Percentiles rank a stretch among this genome's conserved stretches.
Conservation (phyloP, 2,888 invertebrate species). For the Rapana venosa region DNA sequence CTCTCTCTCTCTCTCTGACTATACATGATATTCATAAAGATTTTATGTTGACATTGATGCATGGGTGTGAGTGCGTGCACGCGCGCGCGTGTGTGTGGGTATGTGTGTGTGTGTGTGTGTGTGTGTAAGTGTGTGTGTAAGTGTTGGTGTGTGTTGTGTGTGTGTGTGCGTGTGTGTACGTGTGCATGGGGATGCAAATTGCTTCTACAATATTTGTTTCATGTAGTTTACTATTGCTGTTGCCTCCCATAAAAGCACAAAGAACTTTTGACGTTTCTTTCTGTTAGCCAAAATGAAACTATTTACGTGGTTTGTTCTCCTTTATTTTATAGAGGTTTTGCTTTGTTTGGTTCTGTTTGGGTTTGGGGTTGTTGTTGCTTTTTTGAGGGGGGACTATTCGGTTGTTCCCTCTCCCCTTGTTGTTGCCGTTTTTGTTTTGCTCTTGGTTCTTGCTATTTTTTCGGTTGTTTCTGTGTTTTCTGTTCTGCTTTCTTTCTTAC, state of each 20-base stretch:
- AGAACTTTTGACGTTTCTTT: too few relatives aligned
- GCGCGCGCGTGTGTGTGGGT: neutral
- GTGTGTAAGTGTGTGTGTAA: neutral
- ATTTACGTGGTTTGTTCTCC: neutral
- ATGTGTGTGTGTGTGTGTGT: neutral
- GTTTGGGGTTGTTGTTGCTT: too few relatives aligned
- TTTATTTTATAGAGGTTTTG: neutral
- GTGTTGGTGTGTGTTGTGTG: conserved; percentile 2
- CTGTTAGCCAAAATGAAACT: neutral
- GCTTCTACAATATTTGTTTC: neutral
- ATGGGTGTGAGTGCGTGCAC: neutral
- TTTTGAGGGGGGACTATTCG: too few relatives aligned
- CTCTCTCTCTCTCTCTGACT: too few relatives aligned
- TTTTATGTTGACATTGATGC: neutral
- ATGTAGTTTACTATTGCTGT: neutral
- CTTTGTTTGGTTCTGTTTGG: neutral
- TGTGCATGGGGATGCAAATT: neutral
- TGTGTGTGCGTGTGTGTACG: neutral
- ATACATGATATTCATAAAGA: too few relatives aligned
- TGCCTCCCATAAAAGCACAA: too few relatives aligned
- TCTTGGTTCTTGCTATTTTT: too few relatives aligned
- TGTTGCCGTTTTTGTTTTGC: too few relatives aligned
- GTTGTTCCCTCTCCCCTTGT: too few relatives aligned
- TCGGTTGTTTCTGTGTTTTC: too few relatives aligned
- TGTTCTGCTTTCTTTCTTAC: too few relatives aligned